Percentiles rank a stretch among this genome's conserved stretches.
These are phyloP conservation scores for Harlomillsia oculata DNA, from an alignment of 1,140 invertebrate species.

Conservation along the genomic window DNA sequence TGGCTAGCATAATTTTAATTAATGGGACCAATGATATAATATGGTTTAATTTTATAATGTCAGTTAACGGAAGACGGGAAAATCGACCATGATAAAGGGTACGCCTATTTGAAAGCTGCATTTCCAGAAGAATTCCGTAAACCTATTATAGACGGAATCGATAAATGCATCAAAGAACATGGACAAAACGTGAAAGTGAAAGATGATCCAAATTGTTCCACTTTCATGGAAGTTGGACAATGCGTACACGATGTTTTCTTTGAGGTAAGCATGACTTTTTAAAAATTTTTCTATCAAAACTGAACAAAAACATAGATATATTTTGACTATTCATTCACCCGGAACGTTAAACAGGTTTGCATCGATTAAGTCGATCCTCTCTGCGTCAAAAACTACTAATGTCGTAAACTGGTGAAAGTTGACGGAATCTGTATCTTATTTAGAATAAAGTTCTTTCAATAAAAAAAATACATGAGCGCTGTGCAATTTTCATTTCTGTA, in stretches of 20 bases:
- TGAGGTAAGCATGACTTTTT: conserved; percentile 13
- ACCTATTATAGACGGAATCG: conserved; percentile 24
- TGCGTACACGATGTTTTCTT: conserved; percentile 31
- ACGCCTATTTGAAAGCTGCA: conserved; percentile 21
- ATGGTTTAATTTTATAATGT: background rate
- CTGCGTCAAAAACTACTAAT: no score
- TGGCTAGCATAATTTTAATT: no score
- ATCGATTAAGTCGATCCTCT: background rate
- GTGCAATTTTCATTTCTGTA: no score
- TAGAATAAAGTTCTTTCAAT: no score
- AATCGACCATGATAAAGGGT: conserved; percentile 28
- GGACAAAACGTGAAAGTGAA: conserved; percentile 29
- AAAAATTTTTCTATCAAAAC: background rate
- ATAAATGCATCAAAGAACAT: conserved; percentile 31
- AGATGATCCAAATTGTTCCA: conserved; percentile 24
- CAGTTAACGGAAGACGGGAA: conserved; percentile 27
- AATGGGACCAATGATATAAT: no score
- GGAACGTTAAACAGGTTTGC: background rate
- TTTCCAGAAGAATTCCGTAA: conserved; percentile 25
- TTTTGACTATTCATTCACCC: background rate
- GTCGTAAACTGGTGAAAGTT: no score
- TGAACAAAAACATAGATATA: background rate
- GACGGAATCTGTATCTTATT: no score
- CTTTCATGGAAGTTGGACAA: conserved; percentile 30
- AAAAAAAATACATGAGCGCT: no score